phyloP scores from a whole-genome alignment of 2,888 invertebrate genomes.

The Eumerus sabulonum region DNA sequence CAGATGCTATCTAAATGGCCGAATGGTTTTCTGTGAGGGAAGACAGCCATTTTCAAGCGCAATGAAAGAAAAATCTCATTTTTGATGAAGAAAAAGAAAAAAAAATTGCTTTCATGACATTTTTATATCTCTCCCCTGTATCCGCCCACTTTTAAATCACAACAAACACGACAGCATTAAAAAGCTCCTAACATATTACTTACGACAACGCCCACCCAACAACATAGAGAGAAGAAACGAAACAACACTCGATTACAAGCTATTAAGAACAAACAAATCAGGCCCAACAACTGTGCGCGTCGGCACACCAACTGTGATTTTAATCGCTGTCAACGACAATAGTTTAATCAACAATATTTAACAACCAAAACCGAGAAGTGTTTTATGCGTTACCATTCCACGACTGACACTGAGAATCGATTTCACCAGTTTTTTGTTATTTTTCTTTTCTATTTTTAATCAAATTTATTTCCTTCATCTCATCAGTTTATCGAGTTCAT shows the following conservation, averaged over 20 bases:
- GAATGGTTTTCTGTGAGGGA: no score
- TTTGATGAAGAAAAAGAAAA: no score
- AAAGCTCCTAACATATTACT: conserved; percentile 6
- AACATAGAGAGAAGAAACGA: no score
- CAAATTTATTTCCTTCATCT: background rate
- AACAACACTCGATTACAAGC: conserved; percentile 1
- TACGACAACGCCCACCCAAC: no score
- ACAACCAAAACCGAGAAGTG: background rate
- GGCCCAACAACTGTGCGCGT: conserved; percentile 19
- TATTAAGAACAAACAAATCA: conserved; percentile 14
- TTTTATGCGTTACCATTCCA: conserved; percentile 39
- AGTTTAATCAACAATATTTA: conserved; percentile 57
- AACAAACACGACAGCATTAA: conserved; percentile 6
- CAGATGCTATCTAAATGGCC: no score
- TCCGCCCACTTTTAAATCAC: conserved; percentile 19
- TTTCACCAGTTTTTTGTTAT: conserved; percentile 58
- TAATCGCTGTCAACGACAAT: conserved; percentile 53
- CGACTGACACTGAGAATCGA: conserved; percentile 30
- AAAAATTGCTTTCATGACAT: background rate
- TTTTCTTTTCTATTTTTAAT: no score
- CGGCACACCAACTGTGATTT: conserved; percentile 49
- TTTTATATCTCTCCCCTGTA: conserved; percentile 1
- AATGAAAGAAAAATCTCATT: no score
- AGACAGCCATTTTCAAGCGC: no score
- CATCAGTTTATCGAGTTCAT: conserved; percentile 13